phyloP scores from a whole-genome alignment of 2,888 invertebrate species.

The Kuschelorhynchus macadamiae region DNA sequence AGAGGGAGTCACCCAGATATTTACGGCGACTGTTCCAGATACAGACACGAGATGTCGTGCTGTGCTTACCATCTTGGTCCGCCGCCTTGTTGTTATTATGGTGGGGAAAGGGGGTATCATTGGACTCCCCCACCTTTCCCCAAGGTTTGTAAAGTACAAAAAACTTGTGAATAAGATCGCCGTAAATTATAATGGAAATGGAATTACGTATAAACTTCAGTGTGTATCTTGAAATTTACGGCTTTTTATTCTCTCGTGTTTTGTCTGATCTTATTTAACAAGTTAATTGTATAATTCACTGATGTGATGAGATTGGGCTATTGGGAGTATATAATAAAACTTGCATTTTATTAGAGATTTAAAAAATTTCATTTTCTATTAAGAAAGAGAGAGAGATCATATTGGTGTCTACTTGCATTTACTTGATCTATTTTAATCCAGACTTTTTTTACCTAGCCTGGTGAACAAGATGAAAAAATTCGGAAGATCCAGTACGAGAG shows the following conservation, averaged over 20 bases:
- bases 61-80: constrained; percentile 64
- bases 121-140: constrained; percentile 63
- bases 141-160: constrained; percentile 56
- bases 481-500: constrained; percentile 90
- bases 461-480: constrained; percentile 85
- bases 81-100: constrained; percentile 64
- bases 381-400: constrained; percentile 19
- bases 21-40: constrained; percentile 61
- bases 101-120: constrained; percentile 62
- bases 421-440: neutral
- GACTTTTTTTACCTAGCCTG: constrained; percentile 67
- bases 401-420: no score
- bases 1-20: constrained; percentile 68
- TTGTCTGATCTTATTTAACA: no score
- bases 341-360: no score
- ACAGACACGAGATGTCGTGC: constrained; percentile 61
- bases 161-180: neutral
- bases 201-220: no score
- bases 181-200: neutral
- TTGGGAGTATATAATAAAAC: no score
- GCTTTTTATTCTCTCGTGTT: no score
- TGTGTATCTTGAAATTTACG: no score
- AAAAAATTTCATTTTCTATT: no score
- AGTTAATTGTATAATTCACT: no score
- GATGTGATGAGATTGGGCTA: no score